These are phyloP conservation scores for Salticus scenicus DNA, from an alignment of 2,888 invertebrate genomes.

Conservation along the genomic window DNA sequence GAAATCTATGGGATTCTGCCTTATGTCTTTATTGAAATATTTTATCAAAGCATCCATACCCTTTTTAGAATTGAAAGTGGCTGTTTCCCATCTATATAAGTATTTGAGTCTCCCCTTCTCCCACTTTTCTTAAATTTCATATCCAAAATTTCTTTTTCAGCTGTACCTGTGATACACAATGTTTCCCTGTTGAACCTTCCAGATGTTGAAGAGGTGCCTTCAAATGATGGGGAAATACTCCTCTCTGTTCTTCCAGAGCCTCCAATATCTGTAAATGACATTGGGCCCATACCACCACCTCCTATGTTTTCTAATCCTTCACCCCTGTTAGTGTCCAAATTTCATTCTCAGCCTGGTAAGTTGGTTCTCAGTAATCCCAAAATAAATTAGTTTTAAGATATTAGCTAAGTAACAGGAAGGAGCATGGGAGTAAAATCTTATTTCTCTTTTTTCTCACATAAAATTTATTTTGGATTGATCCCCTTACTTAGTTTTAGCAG, in stretches of 20 bases:
- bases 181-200: constrained; percentile 69
- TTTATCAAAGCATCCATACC: too few relatives aligned
- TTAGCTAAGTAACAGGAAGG: neutral
- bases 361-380: neutral
- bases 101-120: too few relatives aligned
- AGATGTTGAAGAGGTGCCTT: constrained; percentile 69
- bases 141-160: constrained; percentile 36
- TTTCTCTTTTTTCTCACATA: neutral
- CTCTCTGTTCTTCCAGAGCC: constrained; percentile 92
- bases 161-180: constrained; percentile 69
- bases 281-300: constrained; percentile 94
- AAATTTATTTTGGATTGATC: neutral
- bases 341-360: constrained; percentile 51
- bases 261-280: constrained; percentile 92
- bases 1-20: too few relatives aligned
- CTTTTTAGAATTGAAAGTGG: too few relatives aligned
- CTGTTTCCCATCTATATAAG: too few relatives aligned
- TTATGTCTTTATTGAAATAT: too few relatives aligned
- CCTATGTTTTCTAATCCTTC: constrained; percentile 84
- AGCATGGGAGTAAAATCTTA: neutral
- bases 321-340: constrained; percentile 41
- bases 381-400: too few relatives aligned
- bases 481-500: too few relatives aligned
- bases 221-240: constrained; percentile 75
- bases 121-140: too few relatives aligned